Conservation (phyloP, 2,888 invertebrate genomes). For the Polyommatus icarus region DNA sequence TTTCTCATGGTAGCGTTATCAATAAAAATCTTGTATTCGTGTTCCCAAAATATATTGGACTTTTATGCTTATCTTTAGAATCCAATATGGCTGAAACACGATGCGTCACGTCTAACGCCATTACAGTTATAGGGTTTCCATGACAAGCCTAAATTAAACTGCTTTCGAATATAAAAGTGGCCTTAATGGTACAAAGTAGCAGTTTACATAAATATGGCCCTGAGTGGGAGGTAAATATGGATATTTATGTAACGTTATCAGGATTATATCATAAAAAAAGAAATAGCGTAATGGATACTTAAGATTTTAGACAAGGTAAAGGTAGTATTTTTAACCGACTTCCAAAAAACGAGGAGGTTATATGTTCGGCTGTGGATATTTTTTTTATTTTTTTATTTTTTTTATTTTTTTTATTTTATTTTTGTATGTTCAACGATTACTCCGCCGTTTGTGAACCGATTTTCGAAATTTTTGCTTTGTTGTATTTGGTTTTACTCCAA, state of each 20-base stretch:
- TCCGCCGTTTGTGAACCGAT: too few relatives aligned
- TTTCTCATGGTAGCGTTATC: not conserved
- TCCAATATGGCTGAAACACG: slow-evolving; percentile 33
- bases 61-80: slow-evolving; percentile 36
- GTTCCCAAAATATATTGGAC: slow-evolving; percentile 20
- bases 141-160: slow-evolving; percentile 33
- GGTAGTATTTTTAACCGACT: not conserved
- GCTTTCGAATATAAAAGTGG: slow-evolving; percentile 19
- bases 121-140: slow-evolving; percentile 39
- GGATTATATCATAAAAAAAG: not conserved
- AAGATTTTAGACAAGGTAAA: not conserved
- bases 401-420: too few relatives aligned
- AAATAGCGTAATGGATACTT: not conserved
- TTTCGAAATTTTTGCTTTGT: too few relatives aligned
- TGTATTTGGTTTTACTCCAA: too few relatives aligned
- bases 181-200: not conserved
- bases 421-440: too few relatives aligned
- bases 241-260: not conserved
- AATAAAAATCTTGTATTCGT: slow-evolving; percentile 11
- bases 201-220: not conserved
- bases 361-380: too few relatives aligned
- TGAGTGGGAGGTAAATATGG: slow-evolving; percentile 1
- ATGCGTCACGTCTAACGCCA: slow-evolving; percentile 34
- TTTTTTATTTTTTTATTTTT: too few relatives aligned
- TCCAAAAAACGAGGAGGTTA: too few relatives aligned